Percentiles rank a stretch among this genome's conserved stretches.
phyloP scores from a whole-genome alignment of 2,113 vertebrate species.

The Austrofundulus limnaeus region DNA sequence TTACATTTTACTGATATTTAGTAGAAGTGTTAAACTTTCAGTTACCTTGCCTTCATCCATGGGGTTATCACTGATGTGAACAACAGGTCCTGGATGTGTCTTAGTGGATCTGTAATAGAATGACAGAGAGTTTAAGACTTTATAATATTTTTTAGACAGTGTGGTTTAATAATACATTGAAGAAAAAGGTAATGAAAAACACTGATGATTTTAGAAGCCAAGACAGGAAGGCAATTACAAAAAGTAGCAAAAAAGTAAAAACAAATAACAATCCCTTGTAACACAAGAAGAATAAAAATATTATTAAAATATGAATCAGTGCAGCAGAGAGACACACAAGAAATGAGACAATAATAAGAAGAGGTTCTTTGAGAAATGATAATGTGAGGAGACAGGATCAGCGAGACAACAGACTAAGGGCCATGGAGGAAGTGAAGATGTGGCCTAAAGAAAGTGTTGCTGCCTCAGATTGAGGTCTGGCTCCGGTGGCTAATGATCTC shows the following conservation, averaged over 20 bases:
- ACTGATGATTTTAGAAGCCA: no score
- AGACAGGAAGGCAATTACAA: neutral
- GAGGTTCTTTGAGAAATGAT: conserved; percentile 63
- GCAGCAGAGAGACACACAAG: conserved; percentile 11
- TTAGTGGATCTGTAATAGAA: conserved; percentile 89
- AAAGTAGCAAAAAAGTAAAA: neutral
- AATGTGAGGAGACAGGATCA: conserved; percentile 58
- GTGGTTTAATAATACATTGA: no score
- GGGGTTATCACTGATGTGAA: conserved; percentile 99
- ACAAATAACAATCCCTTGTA: neutral
- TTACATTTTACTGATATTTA: neutral
- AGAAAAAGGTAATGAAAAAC: no score
- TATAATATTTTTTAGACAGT: neutral
- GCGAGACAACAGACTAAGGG: conserved; percentile 72
- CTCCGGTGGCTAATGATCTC: conserved; percentile 63
- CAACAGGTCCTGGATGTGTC: conserved; percentile 95
- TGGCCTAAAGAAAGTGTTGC: conserved; percentile 62
- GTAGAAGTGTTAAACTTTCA: neutral
- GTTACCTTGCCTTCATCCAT: conserved; percentile 99
- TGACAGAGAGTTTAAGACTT: neutral
- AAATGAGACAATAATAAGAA: conserved; percentile 15
- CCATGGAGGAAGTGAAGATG: conserved; percentile 47
- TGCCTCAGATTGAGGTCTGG: conserved; percentile 56
- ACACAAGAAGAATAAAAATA: neutral
- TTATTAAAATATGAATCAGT: neutral